Conservation (phyloP, 2,797 vertebrate genomes). For the Spinus pinus region DNA sequence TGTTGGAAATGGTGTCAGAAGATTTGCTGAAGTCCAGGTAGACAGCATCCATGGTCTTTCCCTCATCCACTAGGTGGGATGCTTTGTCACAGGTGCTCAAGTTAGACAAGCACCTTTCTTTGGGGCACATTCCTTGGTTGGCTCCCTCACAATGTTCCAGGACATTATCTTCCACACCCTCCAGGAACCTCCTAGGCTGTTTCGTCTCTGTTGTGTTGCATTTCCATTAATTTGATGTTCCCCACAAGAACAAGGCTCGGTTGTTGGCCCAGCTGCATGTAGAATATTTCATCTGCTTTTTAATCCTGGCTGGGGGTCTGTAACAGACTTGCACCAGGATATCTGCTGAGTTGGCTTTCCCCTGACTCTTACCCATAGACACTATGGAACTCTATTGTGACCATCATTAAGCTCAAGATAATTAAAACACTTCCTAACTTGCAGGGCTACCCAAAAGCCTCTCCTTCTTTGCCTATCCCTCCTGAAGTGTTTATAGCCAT, state of each 20-base stretch:
- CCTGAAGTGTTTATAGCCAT: neutral
- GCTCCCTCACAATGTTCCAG: neutral
- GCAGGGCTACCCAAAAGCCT: neutral
- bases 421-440: neutral
- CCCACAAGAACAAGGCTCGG: neutral
- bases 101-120: neutral
- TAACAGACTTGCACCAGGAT: neutral
- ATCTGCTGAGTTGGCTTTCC: neutral
- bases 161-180: neutral
- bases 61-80: neutral
- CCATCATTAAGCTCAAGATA: neutral
- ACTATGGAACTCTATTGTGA: neutral
- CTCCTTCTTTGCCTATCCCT: neutral
- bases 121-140: neutral
- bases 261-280: neutral
- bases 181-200: neutral
- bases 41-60: neutral
- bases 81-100: neutral
- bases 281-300: neutral
- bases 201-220: neutral
- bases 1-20: neutral
- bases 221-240: neutral
- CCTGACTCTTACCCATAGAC: neutral
- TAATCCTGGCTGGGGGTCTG: neutral
- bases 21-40: neutral